Conservation (phyloP, 1,140 invertebrate species). For the Aphelinus atriplicis region DNA sequence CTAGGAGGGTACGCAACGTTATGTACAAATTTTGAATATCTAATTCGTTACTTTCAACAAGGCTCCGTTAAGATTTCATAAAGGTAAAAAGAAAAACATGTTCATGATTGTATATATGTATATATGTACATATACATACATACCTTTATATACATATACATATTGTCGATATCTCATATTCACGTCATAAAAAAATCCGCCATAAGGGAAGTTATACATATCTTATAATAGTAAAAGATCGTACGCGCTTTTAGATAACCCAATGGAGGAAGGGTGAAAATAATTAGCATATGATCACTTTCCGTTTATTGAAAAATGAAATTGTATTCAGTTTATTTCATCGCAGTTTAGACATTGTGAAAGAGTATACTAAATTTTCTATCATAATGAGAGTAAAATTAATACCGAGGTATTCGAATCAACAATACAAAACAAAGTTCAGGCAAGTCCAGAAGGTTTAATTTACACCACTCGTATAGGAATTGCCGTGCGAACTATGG, state of each 20-base stretch:
- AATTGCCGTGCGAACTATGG: too few species aligned
- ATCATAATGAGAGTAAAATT: conserved; percentile 26
- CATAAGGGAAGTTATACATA: conserved; percentile 1
- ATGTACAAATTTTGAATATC: conserved; percentile 4
- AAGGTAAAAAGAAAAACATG: conserved; percentile 12
- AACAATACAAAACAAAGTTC: conserved; percentile 20
- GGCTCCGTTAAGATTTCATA: conserved; percentile 9
- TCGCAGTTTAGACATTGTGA: neutral
- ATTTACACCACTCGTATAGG: neutral
- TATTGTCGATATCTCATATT: neutral
- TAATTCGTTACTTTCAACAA: neutral
- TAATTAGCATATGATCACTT: conserved; percentile 35
- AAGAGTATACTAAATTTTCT: conserved; percentile 13
- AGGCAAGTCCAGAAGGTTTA: conserved; percentile 7
- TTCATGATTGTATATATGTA: conserved; percentile 14
- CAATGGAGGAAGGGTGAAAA: conserved; percentile 19
- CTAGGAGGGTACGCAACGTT: neutral
- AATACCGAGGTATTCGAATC: neutral
- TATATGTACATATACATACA: too few species aligned
- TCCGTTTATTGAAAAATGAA: conserved; percentile 23
- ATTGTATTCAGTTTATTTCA: conserved; percentile 25
- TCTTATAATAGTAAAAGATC: conserved; percentile 17
- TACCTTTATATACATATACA: too few species aligned
- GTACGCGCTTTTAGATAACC: conserved; percentile 4
- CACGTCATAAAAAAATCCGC: conserved; percentile 15